These are phyloP conservation scores for Arrhopalites spinosus DNA, from an alignment of 2,888 invertebrate genomes.

Conservation along the genomic window DNA sequence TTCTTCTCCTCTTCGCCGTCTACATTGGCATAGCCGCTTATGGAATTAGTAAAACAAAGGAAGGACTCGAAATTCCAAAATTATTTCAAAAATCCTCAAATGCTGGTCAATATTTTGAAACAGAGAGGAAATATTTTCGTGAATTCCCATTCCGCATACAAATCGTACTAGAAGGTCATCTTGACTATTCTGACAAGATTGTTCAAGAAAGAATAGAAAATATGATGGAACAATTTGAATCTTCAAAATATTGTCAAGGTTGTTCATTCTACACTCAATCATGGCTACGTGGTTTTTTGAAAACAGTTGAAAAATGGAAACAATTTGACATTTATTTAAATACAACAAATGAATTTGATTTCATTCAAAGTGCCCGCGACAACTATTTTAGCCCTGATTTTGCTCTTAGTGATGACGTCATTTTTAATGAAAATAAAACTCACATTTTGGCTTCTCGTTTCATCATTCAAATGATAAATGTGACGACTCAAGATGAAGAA, in stretches of 20 bases:
- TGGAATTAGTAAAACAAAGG: slow-evolving; percentile 84
- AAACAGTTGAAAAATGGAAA: slow-evolving; percentile 67
- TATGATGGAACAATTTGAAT: slow-evolving; percentile 76
- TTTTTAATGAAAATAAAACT: slow-evolving; percentile 75
- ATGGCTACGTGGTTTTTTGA: slow-evolving; percentile 81
- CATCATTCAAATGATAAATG: slow-evolving; percentile 84
- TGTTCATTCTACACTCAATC: slow-evolving; percentile 83
- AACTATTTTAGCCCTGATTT: slow-evolving; percentile 59
- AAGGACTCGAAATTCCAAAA: slow-evolving; percentile 87
- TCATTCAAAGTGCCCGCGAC: slow-evolving; percentile 76
- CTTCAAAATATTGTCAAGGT: slow-evolving; percentile 58
- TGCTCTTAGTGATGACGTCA: slow-evolving; percentile 79
- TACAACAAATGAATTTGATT: slow-evolving; percentile 73
- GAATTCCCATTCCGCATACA: slow-evolving; percentile 90
- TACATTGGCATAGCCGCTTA: slow-evolving; percentile 87
- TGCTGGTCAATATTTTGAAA: slow-evolving; percentile 86
- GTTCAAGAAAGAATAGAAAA: slow-evolving; percentile 79
- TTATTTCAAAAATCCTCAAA: slow-evolving; percentile 88
- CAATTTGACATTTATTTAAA: slow-evolving; percentile 65
- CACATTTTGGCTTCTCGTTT: slow-evolving; percentile 82
- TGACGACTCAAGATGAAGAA: slow-evolving; percentile 86
- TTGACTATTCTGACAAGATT: slow-evolving; percentile 79
- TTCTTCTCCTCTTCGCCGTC: slow-evolving; percentile 74
- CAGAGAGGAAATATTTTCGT: slow-evolving; percentile 88
- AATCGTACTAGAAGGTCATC: slow-evolving; percentile 79